Evolutionary conservation across 2,888 invertebrate species (phyloP).

Genomic region (Eubasilissa splendida): DNA sequence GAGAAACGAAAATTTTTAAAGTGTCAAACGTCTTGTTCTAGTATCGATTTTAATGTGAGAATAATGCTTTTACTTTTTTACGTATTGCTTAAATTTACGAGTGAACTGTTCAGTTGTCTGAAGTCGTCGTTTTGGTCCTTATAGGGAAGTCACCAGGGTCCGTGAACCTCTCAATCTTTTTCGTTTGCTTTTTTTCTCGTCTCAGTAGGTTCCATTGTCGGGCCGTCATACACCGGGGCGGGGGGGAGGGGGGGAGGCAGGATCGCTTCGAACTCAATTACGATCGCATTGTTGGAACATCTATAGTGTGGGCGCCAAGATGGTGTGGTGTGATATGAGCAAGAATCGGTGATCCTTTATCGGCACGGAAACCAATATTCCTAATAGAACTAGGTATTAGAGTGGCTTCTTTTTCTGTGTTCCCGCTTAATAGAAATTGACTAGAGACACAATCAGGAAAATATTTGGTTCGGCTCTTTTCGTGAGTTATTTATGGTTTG

Average conservation of each 20-base stretch:
- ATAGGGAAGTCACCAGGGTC: slow-evolving; percentile 48
- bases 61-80: neutral
- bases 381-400: too few relatives aligned
- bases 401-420: too few relatives aligned
- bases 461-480: too few relatives aligned
- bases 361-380: too few relatives aligned
- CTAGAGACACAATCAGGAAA: too few relatives aligned
- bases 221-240: neutral
- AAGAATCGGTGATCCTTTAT: too few relatives aligned
- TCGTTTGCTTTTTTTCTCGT: slow-evolving; percentile 1
- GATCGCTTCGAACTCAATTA: slow-evolving; percentile 3
- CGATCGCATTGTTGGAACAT: neutral
- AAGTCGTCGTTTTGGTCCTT: slow-evolving; percentile 30
- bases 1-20: neutral
- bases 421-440: too few relatives aligned
- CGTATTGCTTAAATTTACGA: neutral
- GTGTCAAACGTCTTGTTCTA: neutral
- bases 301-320: slow-evolving; percentile 2
- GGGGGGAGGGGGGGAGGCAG: neutral
- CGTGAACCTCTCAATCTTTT: slow-evolving; percentile 34
- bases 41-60: neutral
- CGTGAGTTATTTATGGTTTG: too few relatives aligned
- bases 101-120: neutral
- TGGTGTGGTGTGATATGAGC: neutral
- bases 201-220: neutral